Evolutionary conservation across 2,113 vertebrate genomes (phyloP).

Genomic region (Callithrix jacchus): DNA sequence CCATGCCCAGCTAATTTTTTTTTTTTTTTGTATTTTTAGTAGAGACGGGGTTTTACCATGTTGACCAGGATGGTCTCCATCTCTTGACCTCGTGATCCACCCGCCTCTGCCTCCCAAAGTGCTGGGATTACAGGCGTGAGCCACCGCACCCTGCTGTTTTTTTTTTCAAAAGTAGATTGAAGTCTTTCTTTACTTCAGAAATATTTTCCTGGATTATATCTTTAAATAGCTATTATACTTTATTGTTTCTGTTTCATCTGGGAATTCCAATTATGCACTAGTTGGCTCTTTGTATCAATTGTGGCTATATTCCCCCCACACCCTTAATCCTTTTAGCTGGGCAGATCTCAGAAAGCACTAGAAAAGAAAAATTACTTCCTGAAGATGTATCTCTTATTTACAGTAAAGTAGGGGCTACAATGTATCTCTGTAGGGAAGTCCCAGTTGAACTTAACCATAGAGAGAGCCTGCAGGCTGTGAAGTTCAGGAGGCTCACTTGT

Average conservation of each 20-base stretch:
- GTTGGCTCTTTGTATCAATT: neutral
- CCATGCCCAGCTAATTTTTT: too few species aligned
- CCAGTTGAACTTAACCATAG: neutral
- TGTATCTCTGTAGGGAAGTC: neutral
- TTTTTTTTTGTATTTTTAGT: too few species aligned
- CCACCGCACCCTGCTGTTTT: too few species aligned
- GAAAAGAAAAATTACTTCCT: neutral
- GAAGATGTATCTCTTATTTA: neutral
- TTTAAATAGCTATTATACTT: neutral
- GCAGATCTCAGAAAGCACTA: neutral
- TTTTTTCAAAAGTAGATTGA: neutral
- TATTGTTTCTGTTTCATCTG: neutral
- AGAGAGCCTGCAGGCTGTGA: neutral
- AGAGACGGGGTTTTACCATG: too few species aligned
- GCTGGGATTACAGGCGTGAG: too few species aligned
- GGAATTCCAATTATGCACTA: neutral
- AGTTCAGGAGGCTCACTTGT: neutral
- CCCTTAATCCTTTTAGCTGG: neutral
- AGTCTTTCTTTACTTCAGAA: slow-evolving; percentile 1
- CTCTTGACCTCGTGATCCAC: too few species aligned
- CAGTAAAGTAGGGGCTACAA: neutral
- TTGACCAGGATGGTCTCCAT: too few species aligned
- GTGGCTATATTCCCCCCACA: neutral
- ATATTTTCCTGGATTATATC: neutral
- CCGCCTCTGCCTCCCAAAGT: too few species aligned